Conservation (phyloP, 1,140 invertebrate genomes). For the Ephestia elutella region DNA sequence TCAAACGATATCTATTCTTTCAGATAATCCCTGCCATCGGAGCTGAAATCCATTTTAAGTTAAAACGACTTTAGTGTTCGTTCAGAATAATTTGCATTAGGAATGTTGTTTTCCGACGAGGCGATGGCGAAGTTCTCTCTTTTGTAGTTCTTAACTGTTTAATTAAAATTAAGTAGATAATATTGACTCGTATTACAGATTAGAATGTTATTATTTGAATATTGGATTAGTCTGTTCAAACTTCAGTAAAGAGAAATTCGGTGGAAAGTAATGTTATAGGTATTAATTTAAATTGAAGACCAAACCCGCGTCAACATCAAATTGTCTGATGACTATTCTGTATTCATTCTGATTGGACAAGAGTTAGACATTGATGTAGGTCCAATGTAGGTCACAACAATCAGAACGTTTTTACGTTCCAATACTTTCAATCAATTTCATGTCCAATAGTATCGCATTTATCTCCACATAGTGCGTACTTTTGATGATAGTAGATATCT, state of each 20-base stretch:
- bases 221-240: neutral
- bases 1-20: slow-evolving; percentile 4
- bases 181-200: neutral
- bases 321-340: neutral
- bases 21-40: slow-evolving; percentile 1
- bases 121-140: neutral
- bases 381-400: neutral
- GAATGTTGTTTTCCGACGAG: neutral
- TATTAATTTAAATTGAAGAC: neutral
- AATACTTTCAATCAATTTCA: slow-evolving; percentile 1
- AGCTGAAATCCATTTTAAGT: slow-evolving; percentile 3
- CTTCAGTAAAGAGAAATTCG: neutral
- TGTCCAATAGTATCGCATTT: neutral
- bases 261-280: neutral
- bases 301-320: neutral
- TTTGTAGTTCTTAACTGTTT: slow-evolving; percentile 5
- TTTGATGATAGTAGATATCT: too few relatives aligned
- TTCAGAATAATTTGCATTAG: slow-evolving; percentile 3
- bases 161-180: neutral
- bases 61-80: slow-evolving; percentile 4
- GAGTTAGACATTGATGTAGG: neutral
- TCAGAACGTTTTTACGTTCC: slow-evolving; percentile 1
- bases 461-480: too few relatives aligned
- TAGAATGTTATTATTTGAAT: neutral
- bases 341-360: slow-evolving; percentile 2